Conservation (phyloP, 2,888 invertebrate genomes). For the Yponomeuta sedellus region DNA sequence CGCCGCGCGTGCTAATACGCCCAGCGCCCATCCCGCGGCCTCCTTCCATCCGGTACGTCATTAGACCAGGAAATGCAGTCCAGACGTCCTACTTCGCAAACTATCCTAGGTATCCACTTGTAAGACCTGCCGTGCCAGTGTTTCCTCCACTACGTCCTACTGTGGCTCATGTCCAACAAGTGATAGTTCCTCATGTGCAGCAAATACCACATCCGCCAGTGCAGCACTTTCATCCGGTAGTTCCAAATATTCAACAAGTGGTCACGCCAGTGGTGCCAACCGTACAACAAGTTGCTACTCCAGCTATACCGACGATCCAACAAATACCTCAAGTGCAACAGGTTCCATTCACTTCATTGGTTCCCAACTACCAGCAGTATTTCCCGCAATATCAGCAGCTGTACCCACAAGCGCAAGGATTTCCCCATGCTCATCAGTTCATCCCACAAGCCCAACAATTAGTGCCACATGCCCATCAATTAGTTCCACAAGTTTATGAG, state of each 20-base stretch:
- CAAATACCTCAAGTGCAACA: constrained; percentile 2
- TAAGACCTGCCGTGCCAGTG: constrained; percentile 38
- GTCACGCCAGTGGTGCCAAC: constrained; percentile 30
- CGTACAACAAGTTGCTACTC: constrained; percentile 30
- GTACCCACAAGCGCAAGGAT: neutral
- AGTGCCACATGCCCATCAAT: constrained; percentile 4
- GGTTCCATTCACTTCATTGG: neutral
- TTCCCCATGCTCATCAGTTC: neutral
- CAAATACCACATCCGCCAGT: constrained; percentile 38
- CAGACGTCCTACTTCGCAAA: constrained; percentile 65
- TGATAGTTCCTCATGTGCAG: constrained; percentile 39
- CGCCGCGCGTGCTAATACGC: constrained; percentile 30
- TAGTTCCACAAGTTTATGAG: constrained; percentile 11
- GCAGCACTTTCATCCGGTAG: constrained; percentile 27
- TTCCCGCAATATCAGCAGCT: neutral
- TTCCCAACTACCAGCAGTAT: neutral
- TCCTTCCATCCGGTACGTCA: constrained; percentile 49
- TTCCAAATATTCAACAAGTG: constrained; percentile 19
- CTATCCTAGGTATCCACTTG: constrained; percentile 60
- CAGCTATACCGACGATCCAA: constrained; percentile 41
- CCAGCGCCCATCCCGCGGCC: constrained; percentile 31
- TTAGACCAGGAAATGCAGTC: constrained; percentile 62
- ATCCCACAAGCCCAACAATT: neutral
- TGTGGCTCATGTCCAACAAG: constrained; percentile 28
- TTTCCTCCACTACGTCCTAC: constrained; percentile 23